These are phyloP conservation scores for Morone chrysops DNA, from an alignment of 2,113 vertebrate species.

Conservation along the genomic window DNA sequence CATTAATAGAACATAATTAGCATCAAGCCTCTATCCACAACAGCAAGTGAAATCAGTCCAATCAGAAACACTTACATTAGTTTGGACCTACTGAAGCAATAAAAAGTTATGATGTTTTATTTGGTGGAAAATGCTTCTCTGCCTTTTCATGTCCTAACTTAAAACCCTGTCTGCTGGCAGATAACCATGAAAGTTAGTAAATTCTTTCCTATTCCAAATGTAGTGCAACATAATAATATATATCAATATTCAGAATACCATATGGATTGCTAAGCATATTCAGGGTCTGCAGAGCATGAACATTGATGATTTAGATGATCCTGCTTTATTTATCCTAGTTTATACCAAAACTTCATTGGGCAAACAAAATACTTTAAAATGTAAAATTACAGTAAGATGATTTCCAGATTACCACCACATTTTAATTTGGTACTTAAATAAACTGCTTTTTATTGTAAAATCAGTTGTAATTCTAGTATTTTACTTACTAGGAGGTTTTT, in stretches of 20 bases:
- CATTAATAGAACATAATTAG: conserved; percentile 65
- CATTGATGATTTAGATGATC: neutral
- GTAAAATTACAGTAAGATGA: neutral
- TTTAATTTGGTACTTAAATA: neutral
- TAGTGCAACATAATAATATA: neutral
- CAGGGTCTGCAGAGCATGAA: neutral
- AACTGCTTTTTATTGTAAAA: neutral
- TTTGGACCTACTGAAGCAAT: neutral
- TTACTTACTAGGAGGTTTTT: too few species aligned
- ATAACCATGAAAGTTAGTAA: neutral
- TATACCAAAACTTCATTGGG: neutral
- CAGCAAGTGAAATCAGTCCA: conserved; percentile 8
- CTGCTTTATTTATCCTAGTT: neutral
- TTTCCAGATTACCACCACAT: neutral
- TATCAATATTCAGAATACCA: neutral
- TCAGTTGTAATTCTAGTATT: neutral
- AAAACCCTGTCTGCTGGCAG: neutral
- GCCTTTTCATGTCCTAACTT: neutral
- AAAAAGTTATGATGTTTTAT: neutral
- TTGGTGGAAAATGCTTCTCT: neutral
- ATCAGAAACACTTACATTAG: conserved; percentile 30
- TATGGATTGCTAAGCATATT: neutral
- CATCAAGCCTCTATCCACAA: conserved; percentile 23
- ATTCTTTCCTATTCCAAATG: neutral
- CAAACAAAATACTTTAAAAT: neutral